Base-by-base conservation (phyloP, 1,140 invertebrate genomes). In the Drosophila kohkoa region DNA sequence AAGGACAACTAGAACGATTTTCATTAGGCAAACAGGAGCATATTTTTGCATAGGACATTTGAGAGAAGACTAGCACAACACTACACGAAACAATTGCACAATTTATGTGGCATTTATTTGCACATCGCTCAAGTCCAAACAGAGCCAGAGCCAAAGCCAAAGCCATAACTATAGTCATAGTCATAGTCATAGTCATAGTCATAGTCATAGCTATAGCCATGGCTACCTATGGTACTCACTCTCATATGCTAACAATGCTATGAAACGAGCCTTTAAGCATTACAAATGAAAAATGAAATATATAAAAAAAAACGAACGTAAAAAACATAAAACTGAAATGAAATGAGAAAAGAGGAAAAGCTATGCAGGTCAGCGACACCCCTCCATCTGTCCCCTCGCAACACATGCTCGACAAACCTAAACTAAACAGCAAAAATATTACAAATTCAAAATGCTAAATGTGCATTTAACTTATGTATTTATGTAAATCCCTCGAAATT, bases 391-490 rank as follows among this genome's bases (percentile, higher is more conserved):
- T 16, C 8, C 46, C 6, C 10, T 41, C 54, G 10, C 66, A 67
- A 66, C 75, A 78, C 64, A 80, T 79, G 68, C 69, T 83, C 74
- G 66, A 80, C 69, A 74, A 25, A 77, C 3, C 69, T 66, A 82
- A 82, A 43, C 69, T 69, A 86, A 82, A 86, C 77, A 75, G 82
- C 79, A 87, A 75, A 87, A 90, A 90, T 82, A 87, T 90, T 87
- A 85, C 87, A 83, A 87, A 90, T 89, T 90, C 86, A 89, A 90
- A 89, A 90, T 90, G 87, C 87, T 90, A 90, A 90, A 90, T 90
- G 82, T 86, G 87, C 87, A 90, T 90, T 90, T 90, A 90, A 90
- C 87, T 90, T 87, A 88, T 90, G 87, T 90, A 90, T 90, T 90
- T 90, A 90, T 90, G 87, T 82, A 90, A 90, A 90, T 90, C 87